Evolutionary conservation across 2,888 invertebrate genomes (phyloP), one percentile per base, ranked within the genome.

Genomic region (Andrena praecox): DNA sequence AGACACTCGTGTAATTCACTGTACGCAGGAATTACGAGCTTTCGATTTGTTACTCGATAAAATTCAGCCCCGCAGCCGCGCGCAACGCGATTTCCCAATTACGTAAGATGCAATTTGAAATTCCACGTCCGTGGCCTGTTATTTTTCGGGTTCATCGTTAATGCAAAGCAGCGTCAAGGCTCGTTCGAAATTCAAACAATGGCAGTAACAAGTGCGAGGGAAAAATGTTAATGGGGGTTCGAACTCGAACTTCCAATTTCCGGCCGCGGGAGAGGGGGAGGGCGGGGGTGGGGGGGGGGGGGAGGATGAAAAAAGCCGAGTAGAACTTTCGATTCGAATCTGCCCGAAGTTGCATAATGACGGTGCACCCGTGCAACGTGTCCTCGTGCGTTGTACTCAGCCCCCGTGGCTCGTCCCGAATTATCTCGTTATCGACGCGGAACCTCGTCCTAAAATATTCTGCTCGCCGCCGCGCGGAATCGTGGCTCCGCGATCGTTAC

Each of bases 361-460:
- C 35, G 27, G 35, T 52, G 20, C 33, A 29, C 48, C 10, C 8
- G 59, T 10, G 42, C 42, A 59, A 7, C 76, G 12, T 20, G 20
- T 16, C 31, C 59, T 5, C 48, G 54, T 35, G 56, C 66, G 62
- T 68, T 69, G 35, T 16, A 20, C 54, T 73, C 52, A 1, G 42
- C 33, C 31, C 27, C 42, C 27, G n/a, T 71, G 63, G 82, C 80
- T 84, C 81, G 54, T 78, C 64, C 78, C 80, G 80, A 83, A 88
- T 88, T 87, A 87, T 87, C 84, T 84, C 78, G 82, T 87, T 87
- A 85, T 80, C 75, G 80, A 83, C 81, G 81, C 68, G 72, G 66
- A 72, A 85, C 77, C 75, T 76, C 74, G 71, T 67, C 69, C 75
- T 29, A 67, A 83, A 81, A 84, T 82, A 73, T 86, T 87, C 79